Percentiles rank a stretch among this genome's conserved stretches.
phyloP scores from a whole-genome alignment of 1,140 invertebrate genomes.

The Drosophila burlai region DNA sequence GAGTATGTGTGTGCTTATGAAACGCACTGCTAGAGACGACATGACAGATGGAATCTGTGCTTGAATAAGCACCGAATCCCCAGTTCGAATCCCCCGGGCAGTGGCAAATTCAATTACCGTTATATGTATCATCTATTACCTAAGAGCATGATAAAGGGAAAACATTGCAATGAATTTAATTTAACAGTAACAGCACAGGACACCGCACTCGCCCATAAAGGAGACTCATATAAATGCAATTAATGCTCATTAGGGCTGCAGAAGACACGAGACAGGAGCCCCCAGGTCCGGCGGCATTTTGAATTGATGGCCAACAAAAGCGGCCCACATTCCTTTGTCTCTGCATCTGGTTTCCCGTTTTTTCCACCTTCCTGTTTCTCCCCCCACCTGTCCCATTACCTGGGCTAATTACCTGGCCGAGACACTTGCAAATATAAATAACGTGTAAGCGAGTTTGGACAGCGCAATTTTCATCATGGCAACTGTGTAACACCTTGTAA shows the following conservation, averaged over 20 bases:
- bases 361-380: neutral
- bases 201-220: neutral
- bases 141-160: neutral
- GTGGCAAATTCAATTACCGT: conserved; percentile 16
- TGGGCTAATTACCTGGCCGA: conserved; percentile 31
- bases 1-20: neutral
- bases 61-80: neutral
- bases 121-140: conserved; percentile 17
- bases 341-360: conserved; percentile 6
- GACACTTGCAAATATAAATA: conserved; percentile 53
- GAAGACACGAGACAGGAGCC: conserved; percentile 8
- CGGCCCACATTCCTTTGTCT: conserved; percentile 2
- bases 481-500: neutral
- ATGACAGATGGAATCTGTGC: neutral
- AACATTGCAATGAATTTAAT: conserved; percentile 36
- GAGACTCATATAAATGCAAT: conserved; percentile 39
- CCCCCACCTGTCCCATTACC: neutral
- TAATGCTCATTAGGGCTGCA: conserved; percentile 49
- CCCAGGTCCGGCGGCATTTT: conserved; percentile 27
- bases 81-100: neutral
- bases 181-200: conserved; percentile 4
- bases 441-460: conserved; percentile 38
- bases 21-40: neutral
- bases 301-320: conserved; percentile 52
- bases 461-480: conserved; percentile 16